These are phyloP conservation scores for Leucosticte australis DNA, from an alignment of 2,113 vertebrate species.

Conservation along the genomic window DNA sequence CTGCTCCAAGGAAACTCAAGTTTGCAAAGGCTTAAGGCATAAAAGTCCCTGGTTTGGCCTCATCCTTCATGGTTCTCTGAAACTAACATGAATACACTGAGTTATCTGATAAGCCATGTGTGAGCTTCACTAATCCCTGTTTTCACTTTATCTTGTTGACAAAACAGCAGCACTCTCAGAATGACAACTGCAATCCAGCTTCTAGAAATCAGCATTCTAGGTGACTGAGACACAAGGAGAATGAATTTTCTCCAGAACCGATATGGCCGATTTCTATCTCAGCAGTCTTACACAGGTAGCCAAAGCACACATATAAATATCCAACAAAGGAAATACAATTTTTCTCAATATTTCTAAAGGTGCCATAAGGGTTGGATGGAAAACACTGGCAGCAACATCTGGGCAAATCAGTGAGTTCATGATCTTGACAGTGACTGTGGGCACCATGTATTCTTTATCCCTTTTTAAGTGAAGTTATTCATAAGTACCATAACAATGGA, in stretches of 20 bases:
- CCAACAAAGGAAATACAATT: neutral
- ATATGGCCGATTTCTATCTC: neutral
- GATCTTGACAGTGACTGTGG: neutral
- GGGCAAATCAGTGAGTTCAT: neutral
- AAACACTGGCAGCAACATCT: neutral
- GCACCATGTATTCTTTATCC: neutral
- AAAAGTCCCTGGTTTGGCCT: neutral
- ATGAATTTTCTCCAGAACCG: neutral
- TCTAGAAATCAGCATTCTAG: neutral
- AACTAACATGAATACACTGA: neutral
- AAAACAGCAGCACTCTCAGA: neutral
- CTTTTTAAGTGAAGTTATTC: neutral
- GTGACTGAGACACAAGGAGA: neutral
- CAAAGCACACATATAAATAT: neutral
- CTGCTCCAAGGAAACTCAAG: neutral
- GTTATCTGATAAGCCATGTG: neutral
- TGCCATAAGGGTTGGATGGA: neutral
- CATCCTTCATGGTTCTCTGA: neutral
- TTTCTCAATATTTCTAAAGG: neutral
- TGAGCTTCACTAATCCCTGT: neutral
- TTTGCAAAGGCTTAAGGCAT: neutral
- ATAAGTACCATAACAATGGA: neutral
- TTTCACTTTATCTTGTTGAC: neutral
- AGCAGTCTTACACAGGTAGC: neutral
- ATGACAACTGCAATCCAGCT: neutral